These are phyloP conservation scores for Calyptommatus sinebrachiatus DNA, from an alignment of 2,113 vertebrate species.

Conservation along the genomic window DNA sequence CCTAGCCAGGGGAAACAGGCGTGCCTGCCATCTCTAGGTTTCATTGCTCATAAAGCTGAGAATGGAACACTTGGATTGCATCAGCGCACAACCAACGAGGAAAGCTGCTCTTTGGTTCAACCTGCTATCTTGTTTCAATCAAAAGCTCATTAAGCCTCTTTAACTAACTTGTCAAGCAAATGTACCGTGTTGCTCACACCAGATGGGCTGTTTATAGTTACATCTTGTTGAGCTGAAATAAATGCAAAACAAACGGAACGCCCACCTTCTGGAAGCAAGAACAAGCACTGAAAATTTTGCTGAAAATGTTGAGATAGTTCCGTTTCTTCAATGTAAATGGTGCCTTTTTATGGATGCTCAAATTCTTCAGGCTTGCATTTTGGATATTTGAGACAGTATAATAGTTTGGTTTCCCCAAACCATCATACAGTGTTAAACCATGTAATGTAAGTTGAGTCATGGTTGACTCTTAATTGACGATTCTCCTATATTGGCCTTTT, in stretches of 20 bases:
- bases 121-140: conserved; percentile 16
- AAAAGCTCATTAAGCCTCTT: conserved; percentile 1
- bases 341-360: background rate
- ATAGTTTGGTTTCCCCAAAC: no score
- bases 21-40: accelerated
- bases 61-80: conserved; percentile 1
- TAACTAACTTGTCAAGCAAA: background rate
- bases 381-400: background rate
- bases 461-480: no score
- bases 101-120: background rate
- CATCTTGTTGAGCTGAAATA: background rate
- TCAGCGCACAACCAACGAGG: background rate
- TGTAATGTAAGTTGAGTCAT: no score
- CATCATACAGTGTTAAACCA: no score
- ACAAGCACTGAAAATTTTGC: background rate
- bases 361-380: background rate
- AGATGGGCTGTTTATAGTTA: background rate
- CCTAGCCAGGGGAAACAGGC: background rate
- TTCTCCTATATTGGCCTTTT: no score
- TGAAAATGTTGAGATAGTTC: background rate
- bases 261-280: background rate
- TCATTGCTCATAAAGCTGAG: background rate
- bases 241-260: background rate
- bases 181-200: background rate
- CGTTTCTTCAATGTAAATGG: background rate